These are phyloP conservation scores for Trichechus manatus DNA, from an alignment of 2,113 vertebrate genomes.

Conservation along the genomic window DNA sequence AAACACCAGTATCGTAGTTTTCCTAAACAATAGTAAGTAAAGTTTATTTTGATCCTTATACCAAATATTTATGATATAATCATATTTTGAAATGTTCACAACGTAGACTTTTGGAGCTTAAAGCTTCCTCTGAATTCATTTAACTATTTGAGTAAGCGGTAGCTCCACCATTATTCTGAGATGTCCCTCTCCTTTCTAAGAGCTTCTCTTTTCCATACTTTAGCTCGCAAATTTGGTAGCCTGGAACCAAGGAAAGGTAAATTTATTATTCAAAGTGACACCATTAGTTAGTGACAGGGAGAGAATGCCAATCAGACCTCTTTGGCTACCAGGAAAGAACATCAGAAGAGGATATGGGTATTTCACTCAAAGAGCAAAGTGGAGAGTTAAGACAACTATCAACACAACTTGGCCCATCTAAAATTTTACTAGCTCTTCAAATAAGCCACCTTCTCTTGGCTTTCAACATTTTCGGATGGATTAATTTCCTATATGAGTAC, in stretches of 20 bases:
- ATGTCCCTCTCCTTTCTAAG: background rate
- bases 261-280: background rate
- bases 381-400: too few species aligned
- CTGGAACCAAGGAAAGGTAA: background rate
- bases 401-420: background rate
- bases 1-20: background rate
- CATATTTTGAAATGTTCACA: background rate
- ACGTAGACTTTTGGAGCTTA: background rate
- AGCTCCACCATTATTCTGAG: background rate
- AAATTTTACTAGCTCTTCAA: background rate
- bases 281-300: background rate
- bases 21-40: too few species aligned
- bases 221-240: background rate
- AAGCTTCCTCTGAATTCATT: background rate
- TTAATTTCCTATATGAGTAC: background rate
- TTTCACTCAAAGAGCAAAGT: background rate
- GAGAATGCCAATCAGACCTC: background rate
- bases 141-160: background rate
- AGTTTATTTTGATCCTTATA: background rate
- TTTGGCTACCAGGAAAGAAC: background rate
- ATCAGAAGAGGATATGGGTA: accelerated
- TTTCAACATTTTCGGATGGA: background rate
- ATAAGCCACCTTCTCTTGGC: background rate
- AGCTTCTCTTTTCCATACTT: background rate
- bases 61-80: background rate